Evolutionary conservation across 1,140 invertebrate genomes (phyloP).

Genomic region (Anoplophora glabripennis): DNA sequence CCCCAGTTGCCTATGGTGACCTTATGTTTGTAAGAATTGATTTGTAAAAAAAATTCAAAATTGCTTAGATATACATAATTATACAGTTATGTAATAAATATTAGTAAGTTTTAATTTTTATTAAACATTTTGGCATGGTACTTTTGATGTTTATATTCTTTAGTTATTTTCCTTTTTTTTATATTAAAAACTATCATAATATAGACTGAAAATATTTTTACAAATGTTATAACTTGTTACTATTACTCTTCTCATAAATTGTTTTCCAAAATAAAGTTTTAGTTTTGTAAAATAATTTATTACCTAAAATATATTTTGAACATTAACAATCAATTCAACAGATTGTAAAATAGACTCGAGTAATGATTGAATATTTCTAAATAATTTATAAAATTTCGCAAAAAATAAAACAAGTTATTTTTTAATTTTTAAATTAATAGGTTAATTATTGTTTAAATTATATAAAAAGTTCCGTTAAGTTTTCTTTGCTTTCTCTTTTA

Average conservation of each 20-base stretch:
- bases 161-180: conserved; percentile 17
- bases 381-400: too few species aligned
- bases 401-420: too few species aligned
- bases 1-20: conserved; percentile 45
- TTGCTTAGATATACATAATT: conserved; percentile 21
- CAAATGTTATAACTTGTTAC: conserved; percentile 37
- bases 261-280: conserved; percentile 18
- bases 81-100: conserved; percentile 12
- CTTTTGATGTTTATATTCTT: conserved; percentile 25
- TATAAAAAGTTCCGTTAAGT: too few species aligned
- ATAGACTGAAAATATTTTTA: conserved; percentile 45
- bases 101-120: background rate
- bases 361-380: too few species aligned
- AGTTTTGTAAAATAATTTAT: background rate
- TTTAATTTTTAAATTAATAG: too few species aligned
- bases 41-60: conserved; percentile 31
- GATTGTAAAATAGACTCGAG: too few species aligned
- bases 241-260: conserved; percentile 7
- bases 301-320: background rate
- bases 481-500: conserved; percentile 4
- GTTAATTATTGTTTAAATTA: too few species aligned
- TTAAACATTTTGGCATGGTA: conserved; percentile 21
- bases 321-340: too few species aligned
- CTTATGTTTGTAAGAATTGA: conserved; percentile 32
- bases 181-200: conserved; percentile 17